Evolutionary conservation across 2,888 invertebrate genomes (phyloP).

Genomic region (Cephus pulcher): DNA sequence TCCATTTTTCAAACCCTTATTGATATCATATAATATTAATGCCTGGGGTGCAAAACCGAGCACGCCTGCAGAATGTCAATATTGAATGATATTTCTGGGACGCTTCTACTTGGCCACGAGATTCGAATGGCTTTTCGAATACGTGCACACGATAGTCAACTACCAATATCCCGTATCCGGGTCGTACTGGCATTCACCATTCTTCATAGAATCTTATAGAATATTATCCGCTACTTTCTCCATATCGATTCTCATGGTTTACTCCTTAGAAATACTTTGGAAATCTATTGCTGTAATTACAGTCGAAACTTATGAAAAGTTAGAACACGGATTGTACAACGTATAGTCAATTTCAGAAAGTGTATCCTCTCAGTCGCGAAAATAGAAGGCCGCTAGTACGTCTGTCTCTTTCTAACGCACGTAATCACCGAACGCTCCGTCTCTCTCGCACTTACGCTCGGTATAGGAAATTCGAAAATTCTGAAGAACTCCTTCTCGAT

Average conservation of each 20-base stretch:
- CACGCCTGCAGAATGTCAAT: constrained; percentile 54
- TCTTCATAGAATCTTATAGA: background rate
- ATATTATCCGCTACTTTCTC: background rate
- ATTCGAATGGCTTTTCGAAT: background rate
- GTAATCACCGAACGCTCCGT: too few relatives aligned
- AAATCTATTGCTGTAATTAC: background rate
- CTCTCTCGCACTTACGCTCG: background rate
- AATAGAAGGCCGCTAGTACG: too few relatives aligned
- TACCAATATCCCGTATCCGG: background rate
- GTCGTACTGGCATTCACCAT: background rate
- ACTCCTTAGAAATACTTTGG: background rate
- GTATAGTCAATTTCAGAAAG: background rate
- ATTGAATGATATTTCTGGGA: constrained; percentile 29
- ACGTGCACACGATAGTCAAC: background rate
- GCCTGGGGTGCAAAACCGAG: constrained; percentile 51
- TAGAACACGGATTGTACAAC: background rate
- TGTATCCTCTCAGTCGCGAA: too few relatives aligned
- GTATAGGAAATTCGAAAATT: too few relatives aligned
- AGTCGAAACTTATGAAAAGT: background rate
- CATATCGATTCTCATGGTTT: background rate
- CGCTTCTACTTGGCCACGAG: background rate
- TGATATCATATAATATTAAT: constrained; percentile 60
- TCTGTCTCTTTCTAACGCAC: too few relatives aligned
- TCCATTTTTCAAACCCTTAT: constrained; percentile 48
- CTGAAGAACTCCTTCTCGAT: too few relatives aligned